phyloP scores from a whole-genome alignment of 2,888 invertebrate species.

The Papilio protenor region DNA sequence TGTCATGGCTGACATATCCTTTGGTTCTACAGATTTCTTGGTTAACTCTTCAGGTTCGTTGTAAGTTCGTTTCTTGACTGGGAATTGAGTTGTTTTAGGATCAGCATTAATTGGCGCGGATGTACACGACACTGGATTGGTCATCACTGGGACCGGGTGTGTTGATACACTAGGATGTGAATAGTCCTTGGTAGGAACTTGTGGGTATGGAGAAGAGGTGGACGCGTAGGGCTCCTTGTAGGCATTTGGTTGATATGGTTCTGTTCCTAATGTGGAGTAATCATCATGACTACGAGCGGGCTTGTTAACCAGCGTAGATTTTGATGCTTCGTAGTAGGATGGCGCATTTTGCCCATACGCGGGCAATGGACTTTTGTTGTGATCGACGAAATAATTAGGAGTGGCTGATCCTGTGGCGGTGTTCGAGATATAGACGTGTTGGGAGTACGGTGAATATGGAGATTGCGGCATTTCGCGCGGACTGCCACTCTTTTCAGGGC shows the following conservation, averaged over 20 bases:
- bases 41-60: conserved; percentile 76
- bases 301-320: conserved; percentile 74
- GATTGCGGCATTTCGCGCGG: conserved; percentile 88
- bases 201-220: conserved; percentile 70
- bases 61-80: conserved; percentile 87
- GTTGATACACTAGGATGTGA: conserved; percentile 66
- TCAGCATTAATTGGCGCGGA: conserved; percentile 61
- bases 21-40: conserved; percentile 64
- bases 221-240: conserved; percentile 75
- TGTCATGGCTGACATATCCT: conserved; percentile 52
- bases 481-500: conserved; percentile 93
- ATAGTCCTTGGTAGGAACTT: conserved; percentile 65
- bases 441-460: conserved; percentile 77
- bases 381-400: conserved; percentile 76
- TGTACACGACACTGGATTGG: conserved; percentile 52
- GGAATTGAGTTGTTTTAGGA: conserved; percentile 79
- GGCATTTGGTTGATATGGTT: conserved; percentile 81
- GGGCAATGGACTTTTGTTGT: conserved; percentile 76
- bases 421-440: conserved; percentile 78
- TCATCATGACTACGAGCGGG: conserved; percentile 82
- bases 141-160: conserved; percentile 56
- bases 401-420: conserved; percentile 67
- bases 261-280: conserved; percentile 82
- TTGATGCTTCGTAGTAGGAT: conserved; percentile 86
- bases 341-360: conserved; percentile 79